These are phyloP conservation scores for Porphyrio hochstetteri DNA, from an alignment of 2,113 vertebrate species.

Conservation along the genomic window DNA sequence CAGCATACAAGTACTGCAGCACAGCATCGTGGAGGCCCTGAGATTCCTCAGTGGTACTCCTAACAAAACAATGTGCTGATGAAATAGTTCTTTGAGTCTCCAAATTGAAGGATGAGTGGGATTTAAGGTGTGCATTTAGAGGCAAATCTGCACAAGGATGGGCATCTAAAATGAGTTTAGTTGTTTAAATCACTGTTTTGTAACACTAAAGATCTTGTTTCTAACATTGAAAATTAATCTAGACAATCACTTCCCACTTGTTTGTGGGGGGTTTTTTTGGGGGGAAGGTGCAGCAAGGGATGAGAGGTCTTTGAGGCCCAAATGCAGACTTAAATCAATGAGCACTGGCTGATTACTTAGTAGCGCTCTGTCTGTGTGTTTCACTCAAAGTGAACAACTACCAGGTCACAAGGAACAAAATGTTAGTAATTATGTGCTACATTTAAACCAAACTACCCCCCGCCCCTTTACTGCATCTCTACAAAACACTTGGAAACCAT, in stretches of 20 bases:
- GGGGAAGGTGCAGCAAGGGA: too few relatives aligned
- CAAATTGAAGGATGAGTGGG: not conserved
- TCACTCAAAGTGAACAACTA: not conserved
- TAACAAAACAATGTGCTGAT: constrained; percentile 28
- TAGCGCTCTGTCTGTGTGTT: not conserved
- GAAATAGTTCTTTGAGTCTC: constrained; percentile 9
- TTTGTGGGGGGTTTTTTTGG: too few relatives aligned
- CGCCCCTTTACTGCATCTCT: not conserved
- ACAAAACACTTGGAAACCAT: not conserved
- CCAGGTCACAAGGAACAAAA: not conserved
- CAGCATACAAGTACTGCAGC: not conserved
- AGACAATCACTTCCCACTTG: not conserved
- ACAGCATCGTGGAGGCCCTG: not conserved
- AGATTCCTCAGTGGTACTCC: not conserved
- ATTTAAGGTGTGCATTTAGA: constrained; percentile 15
- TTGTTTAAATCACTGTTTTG: constrained; percentile 39
- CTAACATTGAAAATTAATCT: not conserved
- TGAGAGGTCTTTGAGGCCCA: not conserved
- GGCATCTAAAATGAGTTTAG: constrained; percentile 48
- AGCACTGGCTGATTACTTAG: not conserved
- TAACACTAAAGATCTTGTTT: not conserved
- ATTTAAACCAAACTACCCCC: not conserved
- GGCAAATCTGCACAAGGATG: not conserved
- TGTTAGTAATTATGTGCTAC: not conserved
- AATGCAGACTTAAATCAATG: not conserved